These are phyloP conservation scores for Nomada ruficornis DNA, from an alignment of 2,888 invertebrate species.

Conservation along the genomic window DNA sequence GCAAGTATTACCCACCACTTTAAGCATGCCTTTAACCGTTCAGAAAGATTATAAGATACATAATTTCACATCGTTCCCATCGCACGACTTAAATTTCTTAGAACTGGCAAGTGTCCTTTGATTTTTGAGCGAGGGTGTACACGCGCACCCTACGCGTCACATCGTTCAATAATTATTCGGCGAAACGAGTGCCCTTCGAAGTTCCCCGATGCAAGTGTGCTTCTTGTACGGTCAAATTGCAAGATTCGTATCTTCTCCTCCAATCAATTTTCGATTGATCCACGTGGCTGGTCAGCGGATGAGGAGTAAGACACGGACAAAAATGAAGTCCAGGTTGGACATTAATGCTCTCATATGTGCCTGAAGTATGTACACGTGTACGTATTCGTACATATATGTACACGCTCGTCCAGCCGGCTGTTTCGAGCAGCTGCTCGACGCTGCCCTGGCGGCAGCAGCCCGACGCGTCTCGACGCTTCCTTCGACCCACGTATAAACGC, in stretches of 20 bases:
- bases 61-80: too few species aligned
- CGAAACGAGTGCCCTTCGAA: not conserved
- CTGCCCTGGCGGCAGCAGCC: slow-evolving; percentile 27
- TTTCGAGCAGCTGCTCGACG: slow-evolving; percentile 69
- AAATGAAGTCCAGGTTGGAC: slow-evolving; percentile 17
- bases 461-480: slow-evolving; percentile 38
- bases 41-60: too few species aligned
- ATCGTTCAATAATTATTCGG: slow-evolving; percentile 13
- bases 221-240: slow-evolving; percentile 20
- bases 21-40: too few species aligned
- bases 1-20: too few species aligned
- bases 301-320: not conserved
- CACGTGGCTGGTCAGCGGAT: not conserved
- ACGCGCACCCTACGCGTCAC: not conserved
- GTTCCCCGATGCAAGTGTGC: not conserved
- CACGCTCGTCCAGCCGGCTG: slow-evolving; percentile 71
- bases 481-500: slow-evolving; percentile 24
- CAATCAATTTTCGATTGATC: slow-evolving; percentile 28
- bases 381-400: slow-evolving; percentile 4
- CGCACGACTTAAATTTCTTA: too few species aligned
- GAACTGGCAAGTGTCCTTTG: too few species aligned
- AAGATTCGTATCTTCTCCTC: not conserved
- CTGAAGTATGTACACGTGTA: slow-evolving; percentile 38
- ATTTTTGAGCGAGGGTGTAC: too few species aligned
- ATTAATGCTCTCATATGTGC: slow-evolving; percentile 32